Conservation (phyloP, 2,888 invertebrate genomes). For the Epistrophe grossulariae region DNA sequence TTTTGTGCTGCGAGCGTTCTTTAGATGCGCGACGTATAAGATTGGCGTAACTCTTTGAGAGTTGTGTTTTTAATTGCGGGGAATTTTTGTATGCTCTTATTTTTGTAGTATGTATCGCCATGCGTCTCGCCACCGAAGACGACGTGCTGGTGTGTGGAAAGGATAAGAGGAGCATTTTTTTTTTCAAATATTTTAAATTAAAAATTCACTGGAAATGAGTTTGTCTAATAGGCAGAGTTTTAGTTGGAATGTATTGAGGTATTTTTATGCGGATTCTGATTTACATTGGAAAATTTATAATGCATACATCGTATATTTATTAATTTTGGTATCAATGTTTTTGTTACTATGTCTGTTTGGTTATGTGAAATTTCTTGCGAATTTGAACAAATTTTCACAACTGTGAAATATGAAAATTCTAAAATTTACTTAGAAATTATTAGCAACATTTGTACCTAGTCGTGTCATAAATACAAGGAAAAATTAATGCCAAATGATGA, state of each 20-base stretch:
- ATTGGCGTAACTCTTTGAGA: conserved; percentile 55
- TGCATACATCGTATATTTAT: neutral
- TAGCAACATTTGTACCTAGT: no score
- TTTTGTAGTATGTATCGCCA: conserved; percentile 12
- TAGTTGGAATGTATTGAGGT: neutral
- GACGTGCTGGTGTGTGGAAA: conserved; percentile 3
- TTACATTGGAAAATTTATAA: neutral
- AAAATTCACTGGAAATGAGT: conserved; percentile 33
- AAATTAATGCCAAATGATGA: no score
- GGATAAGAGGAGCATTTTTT: conserved; percentile 33
- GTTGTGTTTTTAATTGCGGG: conserved; percentile 60
- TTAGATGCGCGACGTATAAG: conserved; percentile 25
- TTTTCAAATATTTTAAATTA: conserved; percentile 24
- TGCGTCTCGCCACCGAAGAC: neutral
- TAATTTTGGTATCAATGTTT: neutral
- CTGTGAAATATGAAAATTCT: no score
- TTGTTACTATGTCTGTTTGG: no score
- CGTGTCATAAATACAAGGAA: no score
- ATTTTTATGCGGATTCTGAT: neutral
- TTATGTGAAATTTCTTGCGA: no score
- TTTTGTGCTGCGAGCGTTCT: conserved; percentile 26
- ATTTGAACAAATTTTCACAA: no score
- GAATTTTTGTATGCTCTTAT: conserved; percentile 30
- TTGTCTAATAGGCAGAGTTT: neutral
- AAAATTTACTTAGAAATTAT: no score